A percentile compares a stretch with the other conserved stretches of the same genome.
These are phyloP conservation scores for Furcifer pardalis DNA, from an alignment of 2,797 vertebrate genomes.

Conservation along the genomic window DNA sequence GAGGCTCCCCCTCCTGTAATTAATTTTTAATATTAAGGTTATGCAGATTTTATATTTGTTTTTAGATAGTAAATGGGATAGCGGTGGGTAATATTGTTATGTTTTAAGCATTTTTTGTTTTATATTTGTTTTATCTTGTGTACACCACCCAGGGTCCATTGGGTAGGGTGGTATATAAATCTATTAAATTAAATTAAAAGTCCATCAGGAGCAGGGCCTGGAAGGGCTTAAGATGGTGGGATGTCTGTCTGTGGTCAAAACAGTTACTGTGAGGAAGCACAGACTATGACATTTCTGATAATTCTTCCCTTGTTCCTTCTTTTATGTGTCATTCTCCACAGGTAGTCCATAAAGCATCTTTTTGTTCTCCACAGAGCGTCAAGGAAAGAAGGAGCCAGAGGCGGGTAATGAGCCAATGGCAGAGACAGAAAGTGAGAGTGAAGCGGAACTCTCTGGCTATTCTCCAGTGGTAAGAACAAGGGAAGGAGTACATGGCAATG, in stretches of 20 bases:
- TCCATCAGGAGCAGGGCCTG: not conserved
- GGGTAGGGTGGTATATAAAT: too few species aligned
- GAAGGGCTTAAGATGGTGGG: not conserved
- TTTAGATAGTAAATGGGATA: too few species aligned
- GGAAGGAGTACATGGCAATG: not conserved
- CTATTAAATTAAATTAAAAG: too few species aligned
- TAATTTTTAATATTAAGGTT: too few species aligned
- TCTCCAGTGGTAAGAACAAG: conserved; percentile 84
- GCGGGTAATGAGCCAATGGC: conserved; percentile 88
- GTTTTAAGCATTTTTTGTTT: too few species aligned
- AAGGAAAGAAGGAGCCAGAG: conserved; percentile 84
- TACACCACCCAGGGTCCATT: too few species aligned
- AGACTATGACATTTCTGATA: not conserved
- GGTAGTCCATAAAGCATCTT: conserved; percentile 4
- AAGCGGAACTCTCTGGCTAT: conserved; percentile 95
- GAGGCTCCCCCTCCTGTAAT: too few species aligned
- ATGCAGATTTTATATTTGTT: too few species aligned
- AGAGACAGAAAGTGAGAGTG: conserved; percentile 96
- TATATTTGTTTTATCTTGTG: too few species aligned
- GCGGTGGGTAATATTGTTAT: too few species aligned
- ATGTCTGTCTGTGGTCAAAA: not conserved
- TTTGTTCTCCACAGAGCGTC: conserved; percentile 70
- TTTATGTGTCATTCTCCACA: not conserved
- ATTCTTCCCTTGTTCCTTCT: not conserved
- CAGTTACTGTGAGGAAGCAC: not conserved